phyloP scores from a whole-genome alignment of 1,140 invertebrate genomes.

The Yoshiicerus persimilis region DNA sequence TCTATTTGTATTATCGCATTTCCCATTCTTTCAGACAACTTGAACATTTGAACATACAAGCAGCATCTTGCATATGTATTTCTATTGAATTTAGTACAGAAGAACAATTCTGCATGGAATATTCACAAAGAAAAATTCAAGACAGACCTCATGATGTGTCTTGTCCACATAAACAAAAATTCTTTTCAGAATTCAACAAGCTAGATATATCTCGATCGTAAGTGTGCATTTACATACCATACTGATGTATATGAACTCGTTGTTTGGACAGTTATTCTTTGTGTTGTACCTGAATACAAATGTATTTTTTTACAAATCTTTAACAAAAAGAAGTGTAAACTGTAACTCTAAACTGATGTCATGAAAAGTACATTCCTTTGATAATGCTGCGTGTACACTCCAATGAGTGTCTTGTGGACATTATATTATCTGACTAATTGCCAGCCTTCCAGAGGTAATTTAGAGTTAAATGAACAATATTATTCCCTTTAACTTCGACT shows the following conservation, averaged over 20 bases:
- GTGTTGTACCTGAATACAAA: background rate
- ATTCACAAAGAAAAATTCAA: background rate
- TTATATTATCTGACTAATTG: background rate
- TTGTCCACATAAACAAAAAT: slow-evolving; percentile 4
- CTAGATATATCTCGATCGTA: background rate
- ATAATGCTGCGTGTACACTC: no score
- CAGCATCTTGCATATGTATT: background rate
- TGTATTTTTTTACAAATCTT: background rate
- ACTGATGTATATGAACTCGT: background rate
- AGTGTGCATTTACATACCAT: background rate
- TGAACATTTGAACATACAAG: background rate
- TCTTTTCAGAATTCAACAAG: background rate
- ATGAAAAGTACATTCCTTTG: no score
- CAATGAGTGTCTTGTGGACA: background rate
- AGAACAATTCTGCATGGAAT: background rate
- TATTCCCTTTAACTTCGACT: background rate
- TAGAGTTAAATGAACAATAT: background rate
- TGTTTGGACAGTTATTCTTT: background rate
- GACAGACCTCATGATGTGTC: background rate
- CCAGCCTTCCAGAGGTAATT: background rate
- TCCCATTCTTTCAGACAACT: background rate
- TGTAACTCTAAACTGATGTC: background rate
- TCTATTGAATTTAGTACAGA: background rate
- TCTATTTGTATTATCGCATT: background rate
- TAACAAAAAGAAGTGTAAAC: background rate